phyloP scores from a whole-genome alignment of 2,888 invertebrate genomes.

The Archips crataeganus region DNA sequence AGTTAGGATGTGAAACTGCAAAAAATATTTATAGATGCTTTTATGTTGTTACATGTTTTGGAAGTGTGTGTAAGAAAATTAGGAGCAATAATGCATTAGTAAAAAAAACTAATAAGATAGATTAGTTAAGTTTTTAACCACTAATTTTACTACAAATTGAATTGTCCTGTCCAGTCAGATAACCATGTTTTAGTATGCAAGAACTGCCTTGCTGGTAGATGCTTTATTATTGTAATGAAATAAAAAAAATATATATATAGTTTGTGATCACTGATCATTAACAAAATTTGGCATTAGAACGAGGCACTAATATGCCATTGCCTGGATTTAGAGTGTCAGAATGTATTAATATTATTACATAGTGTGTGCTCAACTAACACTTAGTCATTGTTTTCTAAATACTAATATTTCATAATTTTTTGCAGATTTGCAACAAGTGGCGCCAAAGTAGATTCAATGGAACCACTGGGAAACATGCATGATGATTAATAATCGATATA shows the following conservation, averaged over 20 bases:
- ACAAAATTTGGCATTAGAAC: not conserved
- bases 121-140: not conserved
- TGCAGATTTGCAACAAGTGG: constrained; percentile 64
- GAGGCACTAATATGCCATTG: not conserved
- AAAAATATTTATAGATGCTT: constrained; percentile 31
- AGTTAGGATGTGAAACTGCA: constrained; percentile 59
- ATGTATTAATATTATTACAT: not conserved
- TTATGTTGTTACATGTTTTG: constrained; percentile 38
- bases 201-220: not conserved
- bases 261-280: not conserved
- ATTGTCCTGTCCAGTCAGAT: not conserved
- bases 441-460: constrained; percentile 57
- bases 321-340: constrained; percentile 9
- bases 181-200: not conserved
- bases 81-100: not conserved
- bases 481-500: constrained; percentile 55
- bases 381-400: not conserved
- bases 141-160: not conserved
- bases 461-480: constrained; percentile 59
- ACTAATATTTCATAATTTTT: constrained; percentile 4
- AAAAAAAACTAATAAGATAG: not conserved
- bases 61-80: not conserved
- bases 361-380: constrained; percentile 27
- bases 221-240: not conserved
- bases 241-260: not conserved